Conservation (phyloP, 2,113 vertebrate genomes). For the Sigmodon hispidus region DNA sequence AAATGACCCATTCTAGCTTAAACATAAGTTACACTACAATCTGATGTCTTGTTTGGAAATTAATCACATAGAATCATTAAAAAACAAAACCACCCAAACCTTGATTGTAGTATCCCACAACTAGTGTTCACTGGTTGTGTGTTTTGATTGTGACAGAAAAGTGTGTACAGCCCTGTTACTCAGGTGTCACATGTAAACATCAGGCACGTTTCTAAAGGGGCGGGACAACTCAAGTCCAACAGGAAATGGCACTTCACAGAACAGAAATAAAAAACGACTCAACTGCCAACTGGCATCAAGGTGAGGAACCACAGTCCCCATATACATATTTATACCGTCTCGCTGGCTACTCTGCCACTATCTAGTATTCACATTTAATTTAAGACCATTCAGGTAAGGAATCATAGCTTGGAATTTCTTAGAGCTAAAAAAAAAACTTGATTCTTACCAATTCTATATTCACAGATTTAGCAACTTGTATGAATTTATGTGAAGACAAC, state of each 20-base stretch:
- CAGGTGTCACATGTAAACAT: not conserved
- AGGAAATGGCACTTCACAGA: not conserved
- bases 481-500: slow-evolving; percentile 26
- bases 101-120: not conserved
- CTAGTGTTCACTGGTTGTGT: not conserved
- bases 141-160: not conserved
- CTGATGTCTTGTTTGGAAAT: not conserved
- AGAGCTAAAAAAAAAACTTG: not conserved
- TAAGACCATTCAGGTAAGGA: not conserved
- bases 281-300: not conserved
- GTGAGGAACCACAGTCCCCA: not conserved
- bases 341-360: not conserved
- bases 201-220: not conserved
- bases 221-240: not conserved
- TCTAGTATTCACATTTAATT: not conserved
- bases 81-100: not conserved
- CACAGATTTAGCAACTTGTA: not conserved
- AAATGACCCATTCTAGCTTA: not conserved
- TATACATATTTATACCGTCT: not conserved
- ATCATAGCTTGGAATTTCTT: not conserved
- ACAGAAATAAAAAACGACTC: slow-evolving; percentile 7
- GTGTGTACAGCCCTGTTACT: not conserved
- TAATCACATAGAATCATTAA: not conserved
- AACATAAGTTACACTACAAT: not conserved
- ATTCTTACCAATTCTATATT: slow-evolving; percentile 13